Evolutionary conservation across 2,797 vertebrate species (phyloP), one percentile per base, ranked within the genome.

Genomic region (Tadarida brasiliensis): DNA sequence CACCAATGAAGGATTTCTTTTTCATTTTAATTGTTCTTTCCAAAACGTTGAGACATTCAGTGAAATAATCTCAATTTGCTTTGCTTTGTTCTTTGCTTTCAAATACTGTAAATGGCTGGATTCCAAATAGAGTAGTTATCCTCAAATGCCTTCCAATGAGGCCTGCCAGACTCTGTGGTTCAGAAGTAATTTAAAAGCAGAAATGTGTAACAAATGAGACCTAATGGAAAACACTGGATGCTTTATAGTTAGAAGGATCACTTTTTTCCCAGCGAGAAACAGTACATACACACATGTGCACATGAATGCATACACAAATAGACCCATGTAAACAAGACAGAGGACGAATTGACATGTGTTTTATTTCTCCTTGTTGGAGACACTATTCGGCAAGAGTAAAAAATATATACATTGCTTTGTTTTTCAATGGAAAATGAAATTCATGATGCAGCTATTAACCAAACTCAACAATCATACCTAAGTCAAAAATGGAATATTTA

Each of bases 131-230:
- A 98, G 98, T 98, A 98, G 98, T 98, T 99, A 98, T 99, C 98
- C 98, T 99, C 97, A 99, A 98, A 99, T 98, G 98, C 98, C 98
- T 98, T 98, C 97, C 98, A 98, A 98, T 2, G 59, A 98, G 97
- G 97, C 95, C 98, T 98, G 98, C 98, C 98, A 98, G 98, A 98
- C 97, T 98, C 98, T 98, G 98, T 98, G 98, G 98, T 98, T 98
- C 98, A 98, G 98, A 99, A 98, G 98, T 98, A 98, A 99, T 98
- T 99, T 98, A 98, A 98, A 99, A 98, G 98, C 98, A 98, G 98
- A 99, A 98, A 98, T 98, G 98, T 98, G 98, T 98, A 99, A 98
- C 98, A 98, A 99, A 99, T 98, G 98, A 98, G 98, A 98, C 97
- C 98, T 98, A 98, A 98, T 98, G 98, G 98, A 98, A 99, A 99